Evolutionary conservation across 1,140 invertebrate species (phyloP).

Genomic region (Heterodera carotae): DNA sequence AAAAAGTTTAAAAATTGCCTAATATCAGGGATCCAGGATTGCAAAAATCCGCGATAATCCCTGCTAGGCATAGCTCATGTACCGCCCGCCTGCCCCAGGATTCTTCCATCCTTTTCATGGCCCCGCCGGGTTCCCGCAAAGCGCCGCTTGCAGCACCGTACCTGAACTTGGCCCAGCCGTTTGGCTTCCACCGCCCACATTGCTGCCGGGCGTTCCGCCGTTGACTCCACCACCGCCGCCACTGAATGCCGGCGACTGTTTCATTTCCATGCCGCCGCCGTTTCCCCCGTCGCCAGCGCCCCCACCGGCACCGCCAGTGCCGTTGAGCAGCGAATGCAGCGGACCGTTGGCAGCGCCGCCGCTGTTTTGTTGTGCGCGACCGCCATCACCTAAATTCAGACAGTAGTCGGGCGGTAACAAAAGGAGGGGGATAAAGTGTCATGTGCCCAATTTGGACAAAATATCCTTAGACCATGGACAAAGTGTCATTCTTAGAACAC

Average conservation of each 20-base stretch:
- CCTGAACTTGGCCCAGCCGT: slow-evolving; percentile 15
- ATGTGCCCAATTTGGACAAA: no score
- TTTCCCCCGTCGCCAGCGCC: slow-evolving; percentile 8
- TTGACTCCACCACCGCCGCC: slow-evolving; percentile 16
- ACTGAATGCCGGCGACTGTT: slow-evolving; percentile 40
- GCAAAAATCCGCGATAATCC: no score
- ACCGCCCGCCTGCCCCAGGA: no score
- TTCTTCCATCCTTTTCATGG: no score
- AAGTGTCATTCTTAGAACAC: no score
- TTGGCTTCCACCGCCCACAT: slow-evolving; percentile 1
- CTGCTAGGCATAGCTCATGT: no score
- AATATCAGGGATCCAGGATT: no score
- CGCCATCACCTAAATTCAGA: slow-evolving; percentile 1
- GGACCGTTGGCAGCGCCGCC: slow-evolving; percentile 14
- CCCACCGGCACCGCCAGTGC: not conserved
- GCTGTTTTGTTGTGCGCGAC: not conserved
- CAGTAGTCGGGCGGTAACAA: no score
- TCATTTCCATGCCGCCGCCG: slow-evolving; percentile 38
- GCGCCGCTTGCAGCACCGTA: no score
- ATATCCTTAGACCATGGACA: no score
- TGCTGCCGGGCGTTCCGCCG: slow-evolving; percentile 32
- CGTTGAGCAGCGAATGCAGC: slow-evolving; percentile 18
- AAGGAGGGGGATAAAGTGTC: no score
- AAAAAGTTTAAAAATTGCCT: not conserved
- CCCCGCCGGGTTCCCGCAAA: no score